phyloP scores from a whole-genome alignment of 2,113 vertebrate genomes.

The Macrotis lagotis region DNA sequence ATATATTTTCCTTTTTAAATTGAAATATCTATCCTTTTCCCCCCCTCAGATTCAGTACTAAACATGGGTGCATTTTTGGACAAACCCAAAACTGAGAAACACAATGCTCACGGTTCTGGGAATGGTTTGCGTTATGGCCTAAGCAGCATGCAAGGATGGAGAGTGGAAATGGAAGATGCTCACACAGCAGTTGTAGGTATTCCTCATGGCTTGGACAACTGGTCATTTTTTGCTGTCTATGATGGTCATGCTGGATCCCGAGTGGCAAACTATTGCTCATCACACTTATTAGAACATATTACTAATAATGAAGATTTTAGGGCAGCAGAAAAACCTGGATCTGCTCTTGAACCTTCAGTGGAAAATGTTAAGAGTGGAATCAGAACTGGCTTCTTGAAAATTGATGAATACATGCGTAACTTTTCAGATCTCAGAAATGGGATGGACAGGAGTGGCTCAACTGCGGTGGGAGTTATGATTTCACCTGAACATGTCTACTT shows the following conservation, averaged over 20 bases:
- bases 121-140: conserved; percentile 95
- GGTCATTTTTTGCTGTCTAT: conserved; percentile 99
- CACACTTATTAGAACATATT: conserved; percentile 97
- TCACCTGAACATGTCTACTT: conserved; percentile 97
- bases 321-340: conserved; percentile 83
- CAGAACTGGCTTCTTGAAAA: conserved; percentile 97
- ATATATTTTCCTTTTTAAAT: not conserved
- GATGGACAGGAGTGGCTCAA: conserved; percentile 98
- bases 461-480: conserved; percentile 95
- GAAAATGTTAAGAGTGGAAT: conserved; percentile 96
- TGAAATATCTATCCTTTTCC: conserved; percentile 56
- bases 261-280: conserved; percentile 97
- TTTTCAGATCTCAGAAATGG: conserved; percentile 98
- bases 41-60: conserved; percentile 86
- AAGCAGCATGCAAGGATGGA: conserved; percentile 99
- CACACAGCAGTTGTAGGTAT: conserved; percentile 96
- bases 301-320: conserved; percentile 93
- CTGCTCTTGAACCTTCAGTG: conserved; percentile 88
- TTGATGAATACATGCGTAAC: conserved; percentile 99
- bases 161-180: conserved; percentile 99
- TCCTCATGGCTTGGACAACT: conserved; percentile 93
- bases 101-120: conserved; percentile 94
- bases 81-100: conserved; percentile 99
- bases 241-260: conserved; percentile 98
- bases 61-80: conserved; percentile 99